Base-by-base conservation (phyloP, 2,888 invertebrate species). In the Synanthedon formicaeformis region DNA sequence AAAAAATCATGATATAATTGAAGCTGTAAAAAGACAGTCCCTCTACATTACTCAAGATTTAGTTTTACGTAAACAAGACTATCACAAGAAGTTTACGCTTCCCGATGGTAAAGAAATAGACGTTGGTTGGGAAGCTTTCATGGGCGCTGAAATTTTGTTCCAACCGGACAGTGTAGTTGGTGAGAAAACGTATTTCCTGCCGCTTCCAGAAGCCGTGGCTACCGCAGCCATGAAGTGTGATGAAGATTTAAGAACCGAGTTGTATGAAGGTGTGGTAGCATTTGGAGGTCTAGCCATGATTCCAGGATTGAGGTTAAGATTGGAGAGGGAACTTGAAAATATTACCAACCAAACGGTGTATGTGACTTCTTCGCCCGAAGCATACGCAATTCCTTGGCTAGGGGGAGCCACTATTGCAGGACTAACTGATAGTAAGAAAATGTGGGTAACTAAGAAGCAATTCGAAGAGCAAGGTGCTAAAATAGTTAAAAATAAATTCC, bases 321-420 rank as follows among this genome's bases (percentile, higher is more conserved):
- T 85, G 34, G 45, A 58, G 3, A 13, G 48, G 1, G 85, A 84
- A 54, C 23, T 84, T 2, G 67, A 71, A 50, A 48, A 48, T 2
- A 10, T 63, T 1, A 52, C 63, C 0, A 11, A 63, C 1, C 61
- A 57, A 8, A 64, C 73, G 0, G 73, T 76, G 0, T 64, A 65
- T 34, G 58, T 85, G 2, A 2, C 71, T 1, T 51, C 63, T 0
- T 73, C 76, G 0, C 40, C 65, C 0, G 85, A 86, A 57, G 58
- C 75, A 0, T 76, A 77, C 41, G 66, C 75, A 0, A 59, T 75
- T 1, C 40, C 77, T 0, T 85, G 84, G 85, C 57, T 85, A 13
- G 86, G 86, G 0, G 86, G 77, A 3, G 75, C 86, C 1, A 73
- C 73, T 0, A 84, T 81, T 51, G 80, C 82, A 2, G 74, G 75